Evolutionary conservation across 1,140 invertebrate genomes (phyloP).

Genomic region (Bombus waltoni): DNA sequence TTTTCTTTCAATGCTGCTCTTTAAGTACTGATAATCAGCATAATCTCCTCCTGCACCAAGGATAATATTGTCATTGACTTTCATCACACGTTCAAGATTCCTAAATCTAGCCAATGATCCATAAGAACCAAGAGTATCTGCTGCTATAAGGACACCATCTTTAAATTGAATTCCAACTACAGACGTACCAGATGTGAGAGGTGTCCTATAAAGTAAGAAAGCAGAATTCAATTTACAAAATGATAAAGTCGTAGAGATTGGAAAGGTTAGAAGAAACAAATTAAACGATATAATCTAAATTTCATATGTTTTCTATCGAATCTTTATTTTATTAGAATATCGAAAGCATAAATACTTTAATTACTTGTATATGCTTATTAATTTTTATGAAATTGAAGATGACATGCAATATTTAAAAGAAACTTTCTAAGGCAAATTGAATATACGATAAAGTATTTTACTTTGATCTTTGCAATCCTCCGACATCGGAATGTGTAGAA

Average conservation of each 20-base stretch:
- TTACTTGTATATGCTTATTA: not conserved
- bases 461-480: constrained; percentile 85
- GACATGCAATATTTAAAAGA: constrained; percentile 48
- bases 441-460: constrained; percentile 72
- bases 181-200: constrained; percentile 95
- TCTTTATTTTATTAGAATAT: not conserved
- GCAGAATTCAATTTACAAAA: not conserved
- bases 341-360: not conserved
- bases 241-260: not conserved
- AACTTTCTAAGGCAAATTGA: not conserved
- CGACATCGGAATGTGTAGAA: constrained; percentile 71
- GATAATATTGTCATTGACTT: constrained; percentile 95
- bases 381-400: constrained; percentile 22
- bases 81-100: constrained; percentile 91
- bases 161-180: constrained; percentile 94
- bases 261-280: not conserved
- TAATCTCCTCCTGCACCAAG: constrained; percentile 96
- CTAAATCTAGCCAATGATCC: constrained; percentile 94
- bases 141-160: constrained; percentile 94
- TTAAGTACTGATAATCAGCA: constrained; percentile 96
- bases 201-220: constrained; percentile 84
- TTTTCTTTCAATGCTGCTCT: constrained; percentile 94
- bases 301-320: not conserved
- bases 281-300: not conserved
- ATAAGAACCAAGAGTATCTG: constrained; percentile 95